phyloP scores from a whole-genome alignment of 2,888 invertebrate species.

The Rotaria sp. region DNA sequence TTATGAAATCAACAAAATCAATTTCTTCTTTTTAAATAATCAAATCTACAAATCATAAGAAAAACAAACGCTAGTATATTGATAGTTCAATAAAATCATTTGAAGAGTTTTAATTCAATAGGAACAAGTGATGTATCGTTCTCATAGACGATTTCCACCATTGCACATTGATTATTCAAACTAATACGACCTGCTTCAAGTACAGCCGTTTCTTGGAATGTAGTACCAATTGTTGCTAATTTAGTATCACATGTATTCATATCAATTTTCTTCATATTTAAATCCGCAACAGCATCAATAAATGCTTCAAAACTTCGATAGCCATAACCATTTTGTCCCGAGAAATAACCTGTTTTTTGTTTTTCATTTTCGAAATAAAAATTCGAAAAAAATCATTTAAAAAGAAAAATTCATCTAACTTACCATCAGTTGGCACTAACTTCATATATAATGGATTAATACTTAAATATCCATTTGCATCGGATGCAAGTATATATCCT shows the following conservation, averaged over 20 bases:
- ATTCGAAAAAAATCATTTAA: background rate
- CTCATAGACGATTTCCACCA: constrained; percentile 5
- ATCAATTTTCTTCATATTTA: background rate
- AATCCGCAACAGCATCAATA: background rate
- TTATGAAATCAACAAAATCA: no score
- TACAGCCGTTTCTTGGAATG: background rate
- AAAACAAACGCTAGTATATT: no score
- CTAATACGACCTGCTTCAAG: constrained; percentile 24
- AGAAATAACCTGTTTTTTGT: background rate
- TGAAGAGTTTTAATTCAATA: background rate
- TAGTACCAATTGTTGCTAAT: background rate
- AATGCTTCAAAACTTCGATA: constrained; percentile 25
- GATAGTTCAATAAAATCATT: background rate
- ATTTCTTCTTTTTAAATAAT: no score
- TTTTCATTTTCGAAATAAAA: background rate
- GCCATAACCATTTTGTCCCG: constrained; percentile 17
- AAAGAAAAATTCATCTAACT: background rate
- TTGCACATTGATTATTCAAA: background rate
- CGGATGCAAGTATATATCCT: constrained; percentile 9
- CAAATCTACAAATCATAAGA: no score
- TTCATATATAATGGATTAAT: constrained; percentile 24
- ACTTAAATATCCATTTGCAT: constrained; percentile 3
- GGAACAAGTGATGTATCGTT: constrained; percentile 1
- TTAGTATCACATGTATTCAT: background rate
- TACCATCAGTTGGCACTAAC: constrained; percentile 21